phyloP scores from a whole-genome alignment of 2,888 invertebrate species.

The Rhagonycha lutea region DNA sequence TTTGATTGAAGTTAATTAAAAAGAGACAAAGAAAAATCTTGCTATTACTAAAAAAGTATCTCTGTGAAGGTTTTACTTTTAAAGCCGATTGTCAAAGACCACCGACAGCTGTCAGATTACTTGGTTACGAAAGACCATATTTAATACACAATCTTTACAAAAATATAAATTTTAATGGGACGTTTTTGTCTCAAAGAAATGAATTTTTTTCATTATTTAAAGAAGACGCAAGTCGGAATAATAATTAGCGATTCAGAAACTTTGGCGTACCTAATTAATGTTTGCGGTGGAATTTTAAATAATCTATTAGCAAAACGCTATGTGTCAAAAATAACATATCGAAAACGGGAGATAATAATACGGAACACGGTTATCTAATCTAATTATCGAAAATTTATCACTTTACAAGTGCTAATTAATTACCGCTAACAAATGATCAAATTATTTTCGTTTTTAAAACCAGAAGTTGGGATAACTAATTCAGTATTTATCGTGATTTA shows the following conservation, averaged over 20 bases:
- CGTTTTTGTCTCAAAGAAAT: not conserved
- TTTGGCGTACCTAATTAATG: not conserved
- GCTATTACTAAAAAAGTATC: not conserved
- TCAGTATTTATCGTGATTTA: conserved; percentile 15
- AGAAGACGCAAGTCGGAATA: not conserved
- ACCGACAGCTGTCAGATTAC: not conserved
- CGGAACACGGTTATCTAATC: conserved; percentile 1
- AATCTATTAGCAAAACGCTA: not conserved
- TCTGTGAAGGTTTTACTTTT: not conserved
- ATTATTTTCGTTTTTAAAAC: conserved; percentile 11
- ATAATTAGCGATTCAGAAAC: not conserved
- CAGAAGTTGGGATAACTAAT: conserved; percentile 9
- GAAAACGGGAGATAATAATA: conserved; percentile 3
- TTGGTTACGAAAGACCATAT: not conserved
- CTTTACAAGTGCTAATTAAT: conserved; percentile 17
- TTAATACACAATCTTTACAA: not conserved
- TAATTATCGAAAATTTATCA: conserved; percentile 14
- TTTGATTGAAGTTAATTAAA: not conserved
- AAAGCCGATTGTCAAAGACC: not conserved
- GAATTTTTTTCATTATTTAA: not conserved
- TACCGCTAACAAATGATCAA: conserved; percentile 5
- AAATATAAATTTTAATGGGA: not conserved
- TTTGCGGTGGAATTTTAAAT: not conserved
- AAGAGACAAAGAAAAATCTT: not conserved
- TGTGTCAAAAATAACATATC: conserved; percentile 1